phyloP scores from a whole-genome alignment of 2,113 vertebrate genomes.

The Silurus meridionalis region DNA sequence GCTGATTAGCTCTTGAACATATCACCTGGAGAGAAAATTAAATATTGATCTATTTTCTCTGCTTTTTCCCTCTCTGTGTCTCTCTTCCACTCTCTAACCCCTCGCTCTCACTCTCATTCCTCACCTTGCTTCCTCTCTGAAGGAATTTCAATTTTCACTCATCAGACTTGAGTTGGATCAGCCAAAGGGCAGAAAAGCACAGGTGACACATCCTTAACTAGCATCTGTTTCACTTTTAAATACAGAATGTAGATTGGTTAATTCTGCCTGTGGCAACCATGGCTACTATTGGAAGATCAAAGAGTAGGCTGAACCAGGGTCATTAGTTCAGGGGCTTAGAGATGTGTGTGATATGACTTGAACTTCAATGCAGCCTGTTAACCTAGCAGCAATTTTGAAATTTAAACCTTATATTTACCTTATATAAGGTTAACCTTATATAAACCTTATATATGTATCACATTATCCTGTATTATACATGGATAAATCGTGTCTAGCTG shows the following conservation, averaged over 20 bases:
- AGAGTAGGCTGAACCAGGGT: neutral
- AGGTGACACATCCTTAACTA: constrained; percentile 43
- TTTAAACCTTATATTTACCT: neutral
- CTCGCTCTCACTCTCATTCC: neutral
- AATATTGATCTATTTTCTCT: constrained; percentile 78
- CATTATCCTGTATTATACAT: too few species aligned
- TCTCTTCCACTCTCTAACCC: neutral
- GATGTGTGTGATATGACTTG: neutral
- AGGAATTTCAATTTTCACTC: constrained; percentile 42
- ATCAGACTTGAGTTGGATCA: constrained; percentile 31
- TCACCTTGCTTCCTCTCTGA: constrained; percentile 13
- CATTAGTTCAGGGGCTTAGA: constrained; percentile 2
- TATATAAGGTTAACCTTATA: too few species aligned
- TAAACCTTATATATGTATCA: too few species aligned
- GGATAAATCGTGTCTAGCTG: too few species aligned
- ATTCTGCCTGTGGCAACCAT: neutral
- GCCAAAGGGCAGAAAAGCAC: constrained; percentile 32
- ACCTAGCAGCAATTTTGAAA: neutral
- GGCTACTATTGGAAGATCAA: neutral
- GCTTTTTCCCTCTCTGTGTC: neutral
- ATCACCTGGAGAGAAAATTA: constrained; percentile 77
- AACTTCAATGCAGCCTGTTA: neutral
- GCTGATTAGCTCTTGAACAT: constrained; percentile 73
- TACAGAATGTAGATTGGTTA: constrained; percentile 21
- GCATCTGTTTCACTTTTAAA: constrained; percentile 23